A percentile compares a stretch with the other conserved stretches of the same genome.
Conservation (phyloP, 2,888 invertebrate species). For the Trypoxylon attenuatum region DNA sequence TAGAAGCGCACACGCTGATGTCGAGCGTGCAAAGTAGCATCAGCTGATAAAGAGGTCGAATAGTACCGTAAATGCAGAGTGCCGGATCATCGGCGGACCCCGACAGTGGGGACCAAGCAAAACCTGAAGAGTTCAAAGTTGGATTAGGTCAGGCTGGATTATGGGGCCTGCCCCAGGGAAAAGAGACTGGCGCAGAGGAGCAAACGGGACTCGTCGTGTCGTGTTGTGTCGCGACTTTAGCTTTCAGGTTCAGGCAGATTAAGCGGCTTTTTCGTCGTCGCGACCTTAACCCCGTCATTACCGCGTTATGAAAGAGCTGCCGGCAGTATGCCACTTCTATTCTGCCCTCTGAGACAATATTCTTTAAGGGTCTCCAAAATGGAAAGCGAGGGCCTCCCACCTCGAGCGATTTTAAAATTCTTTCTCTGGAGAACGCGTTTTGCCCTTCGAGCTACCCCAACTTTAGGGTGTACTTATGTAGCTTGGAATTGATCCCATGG, state of each 20-base stretch:
- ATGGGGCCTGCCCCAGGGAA: background rate
- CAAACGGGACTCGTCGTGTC: slow-evolving; percentile 5
- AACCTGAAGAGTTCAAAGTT: slow-evolving; percentile 17
- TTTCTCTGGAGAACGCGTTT: too few relatives aligned
- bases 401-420: too few relatives aligned
- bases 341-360: background rate
- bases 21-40: background rate
- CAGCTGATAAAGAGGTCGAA: background rate
- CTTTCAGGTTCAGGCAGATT: slow-evolving; percentile 8
- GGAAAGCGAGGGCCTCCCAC: too few relatives aligned
- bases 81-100: slow-evolving; percentile 12
- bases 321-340: background rate
- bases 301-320: slow-evolving; percentile 2
- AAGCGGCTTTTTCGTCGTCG: slow-evolving; percentile 4
- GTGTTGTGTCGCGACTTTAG: background rate
- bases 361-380: too few relatives aligned
- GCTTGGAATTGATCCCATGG: too few relatives aligned
- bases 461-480: too few relatives aligned
- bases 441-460: too few relatives aligned
- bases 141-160: slow-evolving; percentile 23
- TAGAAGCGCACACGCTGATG: background rate
- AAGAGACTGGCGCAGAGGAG: slow-evolving; percentile 6
- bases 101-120: background rate
- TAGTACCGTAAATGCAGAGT: slow-evolving; percentile 9
- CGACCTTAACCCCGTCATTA: slow-evolving; percentile 6